Evolutionary conservation across 2,113 vertebrate species (phyloP).

Genomic region (crab-eating macaque (Macaca fascicularis)): T2T-MFA8v1.1 NC_088379.1:48583001-48583500

Average conservation of each 20-base stretch:
- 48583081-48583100: background rate
- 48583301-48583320: background rate
- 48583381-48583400: background rate
- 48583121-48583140: background rate
- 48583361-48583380: background rate
- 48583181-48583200: background rate
- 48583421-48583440: background rate
- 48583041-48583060: background rate
- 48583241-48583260: background rate
- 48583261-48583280: background rate
- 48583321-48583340: background rate
- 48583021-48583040: background rate
- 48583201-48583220: background rate
- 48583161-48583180: background rate
- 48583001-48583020: background rate
- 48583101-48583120: background rate
- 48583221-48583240: background rate
- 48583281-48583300: background rate
- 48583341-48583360: background rate
- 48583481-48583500: background rate
- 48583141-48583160: background rate
- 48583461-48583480: background rate
- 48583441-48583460: background rate
- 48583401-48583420: background rate
- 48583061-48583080: background rate